Percentiles rank a stretch among this genome's conserved stretches.
Evolutionary conservation across 1,140 invertebrate species (phyloP).

Genomic region (Epicauta chinensis): DNA sequence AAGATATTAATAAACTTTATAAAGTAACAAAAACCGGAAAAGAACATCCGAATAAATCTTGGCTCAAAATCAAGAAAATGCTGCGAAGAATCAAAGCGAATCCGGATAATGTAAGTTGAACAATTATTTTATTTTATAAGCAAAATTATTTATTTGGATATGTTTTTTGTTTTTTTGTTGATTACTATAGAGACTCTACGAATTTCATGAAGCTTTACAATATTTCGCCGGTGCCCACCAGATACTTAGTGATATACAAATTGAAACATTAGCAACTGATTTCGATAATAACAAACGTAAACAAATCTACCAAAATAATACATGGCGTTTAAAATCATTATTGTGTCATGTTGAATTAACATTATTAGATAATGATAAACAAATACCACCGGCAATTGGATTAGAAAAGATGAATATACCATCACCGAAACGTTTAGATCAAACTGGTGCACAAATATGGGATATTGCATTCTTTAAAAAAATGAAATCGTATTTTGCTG

Average conservation of each 20-base stretch:
- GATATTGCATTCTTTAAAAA: neutral
- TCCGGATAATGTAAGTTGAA: no score
- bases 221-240: slow-evolving; percentile 1
- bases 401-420: neutral
- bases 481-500: neutral
- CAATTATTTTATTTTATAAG: no score
- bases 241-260: neutral
- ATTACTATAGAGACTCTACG: neutral
- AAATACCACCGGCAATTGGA: neutral
- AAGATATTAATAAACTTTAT: slow-evolving; percentile 2
- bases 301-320: neutral
- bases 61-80: slow-evolving; percentile 17
- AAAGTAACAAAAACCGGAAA: slow-evolving; percentile 2
- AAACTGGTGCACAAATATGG: neutral
- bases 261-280: neutral
- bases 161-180: neutral
- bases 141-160: no score
- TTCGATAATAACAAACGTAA: neutral
- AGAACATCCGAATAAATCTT: slow-evolving; percentile 5
- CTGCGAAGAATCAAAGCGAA: slow-evolving; percentile 4
- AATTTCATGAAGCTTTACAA: slow-evolving; percentile 5
- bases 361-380: neutral
- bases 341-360: slow-evolving; percentile 5
- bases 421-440: neutral
- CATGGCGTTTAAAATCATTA: neutral